A percentile compares a stretch with the other conserved stretches of the same genome.
Evolutionary conservation across 2,113 vertebrate genomes (phyloP).

Genomic region (Cyprinodon brontotheroides): DNA sequence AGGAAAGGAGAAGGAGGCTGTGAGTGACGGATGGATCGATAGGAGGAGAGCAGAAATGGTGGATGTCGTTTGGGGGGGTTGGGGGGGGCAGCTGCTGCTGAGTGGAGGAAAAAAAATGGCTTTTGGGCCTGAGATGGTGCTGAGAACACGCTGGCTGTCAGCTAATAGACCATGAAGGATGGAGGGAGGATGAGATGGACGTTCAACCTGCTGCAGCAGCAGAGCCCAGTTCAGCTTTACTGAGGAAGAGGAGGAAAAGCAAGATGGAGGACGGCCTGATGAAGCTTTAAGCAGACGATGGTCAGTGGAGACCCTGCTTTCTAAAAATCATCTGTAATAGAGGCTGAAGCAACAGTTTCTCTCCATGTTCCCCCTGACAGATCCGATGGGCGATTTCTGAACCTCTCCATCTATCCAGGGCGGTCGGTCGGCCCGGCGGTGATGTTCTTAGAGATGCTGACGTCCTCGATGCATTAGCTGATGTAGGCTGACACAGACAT

Average conservation of each 20-base stretch:
- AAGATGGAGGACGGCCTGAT: neutral
- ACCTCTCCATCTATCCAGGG: too few species aligned
- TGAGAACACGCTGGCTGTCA: constrained; percentile 56
- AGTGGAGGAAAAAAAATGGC: neutral
- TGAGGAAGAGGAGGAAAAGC: neutral
- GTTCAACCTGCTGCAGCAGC: constrained; percentile 45
- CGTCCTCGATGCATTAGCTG: too few species aligned
- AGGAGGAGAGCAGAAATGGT: constrained; percentile 8
- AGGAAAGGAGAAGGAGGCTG: neutral
- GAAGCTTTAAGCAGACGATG: neutral
- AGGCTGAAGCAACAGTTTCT: too few species aligned
- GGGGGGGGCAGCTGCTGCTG: rapidly evolving
- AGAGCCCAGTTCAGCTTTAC: constrained; percentile 15
- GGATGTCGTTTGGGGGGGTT: neutral
- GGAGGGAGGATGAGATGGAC: constrained; percentile 25
- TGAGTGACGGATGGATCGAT: constrained; percentile 25
- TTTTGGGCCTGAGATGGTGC: constrained; percentile 11
- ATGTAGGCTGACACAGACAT: too few species aligned
- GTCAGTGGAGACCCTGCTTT: neutral
- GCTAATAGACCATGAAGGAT: constrained; percentile 52
- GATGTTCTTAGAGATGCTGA: too few species aligned
- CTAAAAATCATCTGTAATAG: too few species aligned
- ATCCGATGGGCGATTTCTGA: too few species aligned
- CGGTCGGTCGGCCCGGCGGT: too few species aligned
- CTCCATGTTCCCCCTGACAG: too few species aligned